These are phyloP conservation scores for Dromaius novaehollandiae DNA, from an alignment of 2,113 vertebrate species.

Conservation along the genomic window DNA sequence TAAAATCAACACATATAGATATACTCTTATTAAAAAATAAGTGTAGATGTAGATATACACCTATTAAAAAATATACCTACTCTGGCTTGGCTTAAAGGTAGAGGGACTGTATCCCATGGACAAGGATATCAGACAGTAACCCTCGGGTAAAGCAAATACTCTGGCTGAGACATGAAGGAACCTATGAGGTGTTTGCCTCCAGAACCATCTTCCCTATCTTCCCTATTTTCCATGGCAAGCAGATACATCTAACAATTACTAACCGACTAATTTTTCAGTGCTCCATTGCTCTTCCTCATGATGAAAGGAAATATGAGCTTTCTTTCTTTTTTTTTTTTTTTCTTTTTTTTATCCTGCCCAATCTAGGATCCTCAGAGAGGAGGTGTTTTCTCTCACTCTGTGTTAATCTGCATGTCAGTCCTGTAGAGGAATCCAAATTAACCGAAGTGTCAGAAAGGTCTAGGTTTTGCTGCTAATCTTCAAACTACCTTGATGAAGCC, in stretches of 20 bases:
- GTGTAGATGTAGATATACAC: neutral
- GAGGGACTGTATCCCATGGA: neutral
- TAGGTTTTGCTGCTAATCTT: neutral
- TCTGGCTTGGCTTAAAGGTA: neutral
- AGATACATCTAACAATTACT: neutral
- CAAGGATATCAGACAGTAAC: neutral
- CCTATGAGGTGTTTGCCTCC: neutral
- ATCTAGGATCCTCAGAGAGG: neutral
- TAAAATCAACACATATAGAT: neutral
- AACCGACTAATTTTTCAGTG: neutral
- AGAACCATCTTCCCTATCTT: neutral
- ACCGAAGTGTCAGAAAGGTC: neutral
- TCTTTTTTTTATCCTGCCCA: neutral
- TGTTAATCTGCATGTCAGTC: neutral
- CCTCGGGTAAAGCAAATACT: neutral
- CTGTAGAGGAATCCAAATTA: neutral
- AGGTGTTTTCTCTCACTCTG: neutral
- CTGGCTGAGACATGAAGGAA: neutral
- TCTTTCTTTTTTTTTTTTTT: fast-evolving
- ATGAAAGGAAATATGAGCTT: neutral
- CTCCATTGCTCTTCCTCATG: neutral
- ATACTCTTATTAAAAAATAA: neutral
- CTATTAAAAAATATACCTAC: neutral
- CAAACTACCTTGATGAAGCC: neutral
- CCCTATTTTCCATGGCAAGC: neutral